phyloP scores from a whole-genome alignment of 2,797 vertebrate genomes.

The Hoplostethus mediterraneus region DNA sequence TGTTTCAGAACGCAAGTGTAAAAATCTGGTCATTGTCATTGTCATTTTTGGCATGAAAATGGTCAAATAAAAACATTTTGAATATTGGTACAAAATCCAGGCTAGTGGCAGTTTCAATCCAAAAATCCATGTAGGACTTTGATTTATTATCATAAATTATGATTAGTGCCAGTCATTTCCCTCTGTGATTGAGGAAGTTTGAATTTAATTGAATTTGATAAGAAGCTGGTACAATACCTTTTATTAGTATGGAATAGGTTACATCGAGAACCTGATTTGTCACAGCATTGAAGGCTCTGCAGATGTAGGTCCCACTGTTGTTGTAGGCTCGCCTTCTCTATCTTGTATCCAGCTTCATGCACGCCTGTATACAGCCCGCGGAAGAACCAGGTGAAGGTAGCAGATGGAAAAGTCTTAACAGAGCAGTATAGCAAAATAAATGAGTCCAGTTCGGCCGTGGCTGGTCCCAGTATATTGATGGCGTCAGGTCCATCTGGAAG shows the following conservation, averaged over 20 bases:
- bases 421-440: constrained; percentile 43
- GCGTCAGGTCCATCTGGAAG: constrained; percentile 50
- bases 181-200: not conserved
- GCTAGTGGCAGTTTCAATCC: too few species aligned
- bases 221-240: constrained; percentile 9
- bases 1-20: too few species aligned
- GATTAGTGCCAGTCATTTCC: not conserved
- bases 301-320: constrained; percentile 38
- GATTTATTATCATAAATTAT: not conserved
- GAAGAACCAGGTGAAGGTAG: constrained; percentile 42
- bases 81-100: too few species aligned
- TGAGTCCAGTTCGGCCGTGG: constrained; percentile 11
- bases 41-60: too few species aligned
- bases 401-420: constrained; percentile 29
- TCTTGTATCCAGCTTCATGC: constrained; percentile 12
- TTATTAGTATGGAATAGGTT: not conserved
- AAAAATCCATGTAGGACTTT: not conserved
- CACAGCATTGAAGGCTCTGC: constrained; percentile 28
- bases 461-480: constrained; percentile 11
- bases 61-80: too few species aligned
- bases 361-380: constrained; percentile 11
- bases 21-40: too few species aligned
- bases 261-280: not conserved
- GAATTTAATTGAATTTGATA: not conserved
- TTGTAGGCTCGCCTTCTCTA: not conserved